Conservation (phyloP, 1,140 invertebrate genomes). For the Centruroides vittatus region DNA sequence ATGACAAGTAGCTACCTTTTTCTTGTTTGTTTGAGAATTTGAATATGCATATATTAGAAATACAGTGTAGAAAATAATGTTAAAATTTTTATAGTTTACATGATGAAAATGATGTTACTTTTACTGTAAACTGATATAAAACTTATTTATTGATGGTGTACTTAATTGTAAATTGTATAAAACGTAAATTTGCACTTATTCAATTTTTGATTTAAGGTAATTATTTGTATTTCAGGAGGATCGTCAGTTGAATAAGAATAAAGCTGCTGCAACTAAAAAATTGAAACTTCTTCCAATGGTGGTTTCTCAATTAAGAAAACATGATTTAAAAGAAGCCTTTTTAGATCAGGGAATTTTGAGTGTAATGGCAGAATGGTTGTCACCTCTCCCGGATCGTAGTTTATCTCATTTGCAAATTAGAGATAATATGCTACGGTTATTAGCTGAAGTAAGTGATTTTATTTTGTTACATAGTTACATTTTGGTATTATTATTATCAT, state of each 20-base stretch:
- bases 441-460: constrained; percentile 56
- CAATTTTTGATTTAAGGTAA: no score
- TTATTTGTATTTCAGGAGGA: constrained; percentile 48
- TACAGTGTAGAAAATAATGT: no score
- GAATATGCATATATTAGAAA: no score
- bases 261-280: constrained; percentile 78
- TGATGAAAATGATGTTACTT: no score
- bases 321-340: constrained; percentile 86
- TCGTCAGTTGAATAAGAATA: constrained; percentile 62
- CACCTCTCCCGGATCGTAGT: constrained; percentile 92
- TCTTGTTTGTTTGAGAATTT: no score
- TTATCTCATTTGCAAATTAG: constrained; percentile 84
- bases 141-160: no score
- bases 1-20: no score
- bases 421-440: constrained; percentile 70
- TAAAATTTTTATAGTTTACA: no score
- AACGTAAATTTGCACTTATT: no score
- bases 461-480: not conserved
- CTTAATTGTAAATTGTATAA: no score
- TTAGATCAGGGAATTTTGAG: constrained; percentile 86
- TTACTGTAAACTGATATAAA: no score
- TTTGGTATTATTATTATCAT: not conserved
- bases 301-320: constrained; percentile 83
- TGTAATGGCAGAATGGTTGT: constrained; percentile 92
- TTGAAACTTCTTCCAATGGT: constrained; percentile 75